Base-by-base conservation (phyloP, 2,888 invertebrate genomes). In the Mimas tiliae region DNA sequence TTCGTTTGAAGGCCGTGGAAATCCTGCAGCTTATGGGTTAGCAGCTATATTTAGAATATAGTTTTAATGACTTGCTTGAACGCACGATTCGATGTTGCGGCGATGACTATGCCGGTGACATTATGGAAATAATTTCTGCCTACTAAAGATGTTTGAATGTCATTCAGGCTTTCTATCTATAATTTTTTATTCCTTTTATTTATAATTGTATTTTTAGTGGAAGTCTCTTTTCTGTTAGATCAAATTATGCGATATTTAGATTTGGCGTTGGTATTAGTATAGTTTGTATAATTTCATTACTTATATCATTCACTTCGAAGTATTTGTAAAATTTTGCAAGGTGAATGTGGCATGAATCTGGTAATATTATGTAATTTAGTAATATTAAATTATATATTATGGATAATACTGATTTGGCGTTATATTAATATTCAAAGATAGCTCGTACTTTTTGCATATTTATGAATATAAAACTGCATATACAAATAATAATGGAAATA, bases 11-110 rank as follows among this genome's bases (percentile, higher is more conserved):
- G 91, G 91, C 79, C 86, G 72, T 67, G 70, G 76, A 67, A 76
- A 87, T 90, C 89, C 89, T 90, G 88, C 84, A 84, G 78, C 76
- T 78, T 73, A 70, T 69, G 51, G 70, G 63, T n/a, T n/a, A n/a
- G n/a, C n/a, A n/a, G 68, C 68, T 78, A 76, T 76, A 72, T 79
- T 78, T 78, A 78, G 75, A 72, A 21, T 27, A 27, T 64, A 64
- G 64, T 51, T 58, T 67, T 47, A 51, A 64, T 65, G 67, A 67
- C 52, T 67, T 52, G 34, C 52, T 62, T 47, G 34, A 64, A 67
- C 55, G 50, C 21, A 55, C 14, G 33, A 12, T 63, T 45, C 34
- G 63, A 52, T 14, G 19, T n/a, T 1, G 33, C 42, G 11, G 19
- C 19, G 19, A 19, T 42, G 42, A 42, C 42, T 42, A 27, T 33